A percentile compares a stretch with the other conserved stretches of the same genome.
Evolutionary conservation across 2,113 vertebrate genomes (phyloP).

Genomic region (Sterrhoptilus dennistouni): DNA sequence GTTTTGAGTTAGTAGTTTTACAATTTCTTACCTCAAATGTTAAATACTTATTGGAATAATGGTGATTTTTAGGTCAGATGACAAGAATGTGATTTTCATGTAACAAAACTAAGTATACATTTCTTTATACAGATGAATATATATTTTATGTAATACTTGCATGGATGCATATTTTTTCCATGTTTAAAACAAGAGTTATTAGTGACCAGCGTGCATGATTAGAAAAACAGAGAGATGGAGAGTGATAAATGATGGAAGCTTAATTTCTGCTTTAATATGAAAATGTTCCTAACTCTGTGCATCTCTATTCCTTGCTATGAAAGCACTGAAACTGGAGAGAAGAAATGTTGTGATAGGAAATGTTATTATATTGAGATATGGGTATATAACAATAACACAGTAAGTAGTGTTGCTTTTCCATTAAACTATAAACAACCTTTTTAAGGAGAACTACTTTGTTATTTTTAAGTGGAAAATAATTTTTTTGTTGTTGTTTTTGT

Average conservation of each 20-base stretch:
- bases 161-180: background rate
- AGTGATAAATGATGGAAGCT: background rate
- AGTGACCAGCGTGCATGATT: background rate
- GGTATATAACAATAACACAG: background rate
- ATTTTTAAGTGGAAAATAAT: background rate
- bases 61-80: background rate
- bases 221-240: background rate
- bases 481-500: background rate
- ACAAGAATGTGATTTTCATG: background rate
- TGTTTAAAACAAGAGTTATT: background rate
- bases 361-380: background rate
- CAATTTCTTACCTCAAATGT: background rate
- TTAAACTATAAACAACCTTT: background rate
- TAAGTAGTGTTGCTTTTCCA: background rate
- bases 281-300: background rate
- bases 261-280: background rate
- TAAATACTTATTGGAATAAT: background rate
- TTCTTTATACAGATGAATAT: background rate
- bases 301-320: background rate
- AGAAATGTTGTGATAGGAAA: background rate
- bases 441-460: background rate
- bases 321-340: background rate
- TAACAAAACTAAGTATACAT: background rate
- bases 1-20: background rate
- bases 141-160: background rate